phyloP scores from a whole-genome alignment of 2,888 invertebrate genomes.

The Frankliniella fusca region DNA sequence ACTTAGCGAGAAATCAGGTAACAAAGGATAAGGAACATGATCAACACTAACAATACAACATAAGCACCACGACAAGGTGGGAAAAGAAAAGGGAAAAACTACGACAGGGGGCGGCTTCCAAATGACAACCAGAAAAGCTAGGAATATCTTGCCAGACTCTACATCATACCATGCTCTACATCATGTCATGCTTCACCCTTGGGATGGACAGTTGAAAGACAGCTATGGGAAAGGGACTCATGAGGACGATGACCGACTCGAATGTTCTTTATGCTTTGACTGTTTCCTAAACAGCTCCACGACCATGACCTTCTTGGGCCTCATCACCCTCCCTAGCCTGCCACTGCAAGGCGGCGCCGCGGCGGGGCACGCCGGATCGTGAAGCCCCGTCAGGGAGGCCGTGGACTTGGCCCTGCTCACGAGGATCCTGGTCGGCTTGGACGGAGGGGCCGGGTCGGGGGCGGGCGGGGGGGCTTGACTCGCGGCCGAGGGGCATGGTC shows the following conservation, averaged over 20 bases:
- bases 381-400: not conserved
- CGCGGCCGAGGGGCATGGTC: not conserved
- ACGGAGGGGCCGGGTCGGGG: not conserved
- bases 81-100: not conserved
- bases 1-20: too few species aligned
- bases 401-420: conserved; percentile 25
- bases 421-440: conserved; percentile 1
- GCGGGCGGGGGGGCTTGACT: not conserved
- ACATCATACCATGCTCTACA: not conserved
- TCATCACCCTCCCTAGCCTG: not conserved
- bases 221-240: not conserved
- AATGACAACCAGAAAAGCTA: not conserved
- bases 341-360: not conserved
- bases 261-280: not conserved
- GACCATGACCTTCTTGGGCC: not conserved
- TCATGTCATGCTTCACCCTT: too few species aligned
- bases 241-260: not conserved
- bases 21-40: too few species aligned
- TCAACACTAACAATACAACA: not conserved
- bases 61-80: not conserved
- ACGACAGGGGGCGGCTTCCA: not conserved
- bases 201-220: too few species aligned
- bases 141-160: not conserved
- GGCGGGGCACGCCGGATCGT: not conserved
- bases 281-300: conserved; percentile 7